phyloP scores from a whole-genome alignment of 1,140 invertebrate species.

The Euwallacea fornicatus region DNA sequence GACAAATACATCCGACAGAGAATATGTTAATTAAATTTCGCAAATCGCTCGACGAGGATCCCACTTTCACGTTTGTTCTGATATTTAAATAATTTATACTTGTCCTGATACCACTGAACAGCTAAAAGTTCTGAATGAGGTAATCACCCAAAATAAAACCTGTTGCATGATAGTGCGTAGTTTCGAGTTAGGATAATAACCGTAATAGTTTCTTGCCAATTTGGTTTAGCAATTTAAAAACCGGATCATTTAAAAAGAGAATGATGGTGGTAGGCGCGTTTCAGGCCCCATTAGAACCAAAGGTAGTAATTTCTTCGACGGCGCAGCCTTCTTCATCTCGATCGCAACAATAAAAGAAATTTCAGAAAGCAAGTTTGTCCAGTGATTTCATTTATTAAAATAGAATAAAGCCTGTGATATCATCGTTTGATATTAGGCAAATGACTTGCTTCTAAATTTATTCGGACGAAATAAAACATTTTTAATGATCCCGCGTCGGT shows the following conservation, averaged over 20 bases:
- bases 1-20: no score
- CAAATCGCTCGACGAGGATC: not conserved
- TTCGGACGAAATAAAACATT: conserved; percentile 33
- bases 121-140: conserved; percentile 8
- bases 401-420: conserved; percentile 44
- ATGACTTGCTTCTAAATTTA: conserved; percentile 47
- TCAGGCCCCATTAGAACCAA: no score
- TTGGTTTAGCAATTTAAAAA: not conserved
- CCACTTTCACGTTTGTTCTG: conserved; percentile 3
- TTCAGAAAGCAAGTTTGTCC: conserved; percentile 2
- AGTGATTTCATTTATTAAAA: conserved; percentile 48
- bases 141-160: conserved; percentile 13
- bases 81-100: conserved; percentile 18
- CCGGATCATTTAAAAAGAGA: no score
- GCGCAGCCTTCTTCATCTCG: not conserved
- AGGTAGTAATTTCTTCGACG: no score
- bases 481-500: conserved; percentile 15
- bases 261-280: no score
- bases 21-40: conserved; percentile 1
- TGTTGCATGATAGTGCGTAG: conserved; percentile 6
- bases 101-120: conserved; percentile 4
- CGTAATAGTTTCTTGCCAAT: not conserved
- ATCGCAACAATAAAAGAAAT: not conserved
- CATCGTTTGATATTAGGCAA: conserved; percentile 45
- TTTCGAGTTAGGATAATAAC: conserved; percentile 1